Evolutionary conservation across 2,797 vertebrate species (phyloP).

Genomic region (Xiphorhynchus erythropygius): DNA sequence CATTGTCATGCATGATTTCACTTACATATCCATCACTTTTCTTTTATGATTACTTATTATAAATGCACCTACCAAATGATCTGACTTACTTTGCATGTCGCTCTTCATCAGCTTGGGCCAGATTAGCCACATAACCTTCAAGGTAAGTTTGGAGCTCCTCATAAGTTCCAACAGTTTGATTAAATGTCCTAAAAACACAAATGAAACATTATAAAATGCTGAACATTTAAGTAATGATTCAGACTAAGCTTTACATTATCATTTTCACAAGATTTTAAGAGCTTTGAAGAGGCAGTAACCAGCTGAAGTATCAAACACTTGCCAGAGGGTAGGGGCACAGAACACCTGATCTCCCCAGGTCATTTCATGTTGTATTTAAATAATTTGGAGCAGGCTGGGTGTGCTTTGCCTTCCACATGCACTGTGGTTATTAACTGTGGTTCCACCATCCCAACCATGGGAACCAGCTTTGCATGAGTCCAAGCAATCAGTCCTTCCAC

Average conservation of each 20-base stretch:
- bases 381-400: background rate
- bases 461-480: background rate
- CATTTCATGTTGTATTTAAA: background rate
- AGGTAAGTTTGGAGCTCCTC: constrained; percentile 92
- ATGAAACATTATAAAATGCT: background rate
- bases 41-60: background rate
- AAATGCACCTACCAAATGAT: background rate
- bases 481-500: background rate
- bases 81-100: constrained; percentile 86
- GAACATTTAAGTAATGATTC: background rate
- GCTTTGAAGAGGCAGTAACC: background rate
- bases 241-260: background rate
- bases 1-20: background rate
- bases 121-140: constrained; percentile 88
- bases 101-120: constrained; percentile 87
- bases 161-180: constrained; percentile 92
- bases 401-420: background rate
- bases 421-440: background rate
- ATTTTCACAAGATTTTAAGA: background rate
- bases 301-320: background rate
- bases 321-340: background rate
- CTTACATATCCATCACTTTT: background rate
- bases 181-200: constrained; percentile 83
- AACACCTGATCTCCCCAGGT: background rate
- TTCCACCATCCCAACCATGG: background rate